phyloP scores from a whole-genome alignment of 2,113 vertebrate species.

The Hepsetus odoe region DNA sequence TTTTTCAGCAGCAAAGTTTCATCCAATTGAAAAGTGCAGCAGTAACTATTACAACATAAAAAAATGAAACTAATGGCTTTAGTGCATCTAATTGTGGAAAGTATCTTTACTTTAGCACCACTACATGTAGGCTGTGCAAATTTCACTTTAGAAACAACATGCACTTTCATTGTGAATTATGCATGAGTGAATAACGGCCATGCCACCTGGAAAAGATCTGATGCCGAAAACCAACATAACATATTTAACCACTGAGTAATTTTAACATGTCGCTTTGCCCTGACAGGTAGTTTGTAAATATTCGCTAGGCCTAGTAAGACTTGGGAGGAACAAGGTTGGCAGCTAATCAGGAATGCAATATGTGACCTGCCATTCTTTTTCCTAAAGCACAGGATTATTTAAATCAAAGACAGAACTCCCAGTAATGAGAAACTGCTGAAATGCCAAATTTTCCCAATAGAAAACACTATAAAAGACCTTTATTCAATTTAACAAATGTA shows the following conservation, averaged over 20 bases:
- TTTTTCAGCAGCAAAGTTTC: neutral
- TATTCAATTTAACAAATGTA: too few relatives aligned
- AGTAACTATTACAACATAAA: neutral
- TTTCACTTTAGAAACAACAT: neutral
- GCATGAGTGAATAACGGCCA: neutral
- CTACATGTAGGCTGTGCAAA: neutral
- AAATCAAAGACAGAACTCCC: too few relatives aligned
- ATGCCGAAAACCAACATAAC: neutral
- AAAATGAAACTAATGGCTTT: too few relatives aligned
- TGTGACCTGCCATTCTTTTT: neutral
- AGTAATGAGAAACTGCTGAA: too few relatives aligned
- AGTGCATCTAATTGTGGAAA: neutral
- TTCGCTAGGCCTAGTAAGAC: neutral
- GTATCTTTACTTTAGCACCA: neutral
- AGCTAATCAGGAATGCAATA: neutral
- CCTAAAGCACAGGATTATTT: too few relatives aligned
- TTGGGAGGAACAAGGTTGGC: neutral
- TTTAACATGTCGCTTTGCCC: conserved; percentile 5
- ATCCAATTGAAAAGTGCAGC: neutral
- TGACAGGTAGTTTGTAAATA: neutral
- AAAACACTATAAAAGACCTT: too few relatives aligned
- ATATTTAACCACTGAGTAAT: neutral
- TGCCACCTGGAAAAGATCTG: neutral
- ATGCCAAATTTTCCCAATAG: too few relatives aligned
- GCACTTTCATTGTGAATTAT: neutral